Evolutionary conservation across 1,140 invertebrate genomes (phyloP), one percentile per base, ranked within the genome.

Genomic region (Luehdorfia chinensis): DNA sequence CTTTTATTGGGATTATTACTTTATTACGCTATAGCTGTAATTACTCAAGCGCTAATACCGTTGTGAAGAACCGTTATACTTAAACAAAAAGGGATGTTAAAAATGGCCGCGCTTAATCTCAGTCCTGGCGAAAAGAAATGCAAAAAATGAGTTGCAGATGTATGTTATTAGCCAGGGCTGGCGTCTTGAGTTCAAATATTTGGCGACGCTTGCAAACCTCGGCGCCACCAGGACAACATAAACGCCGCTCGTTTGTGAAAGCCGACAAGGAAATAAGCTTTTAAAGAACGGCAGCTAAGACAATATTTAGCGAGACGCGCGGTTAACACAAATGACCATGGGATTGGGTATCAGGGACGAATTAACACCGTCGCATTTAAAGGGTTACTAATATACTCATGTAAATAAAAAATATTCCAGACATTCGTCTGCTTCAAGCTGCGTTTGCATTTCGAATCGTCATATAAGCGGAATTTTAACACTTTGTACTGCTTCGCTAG

Each of bases 321-420:
- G 71, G 77, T 84, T 71, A 81, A 81, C 76, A 85, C 74, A 83
- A 83, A 79, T 81, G 70, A 83, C 70, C 81, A 74, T 77, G 48
- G 69, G 71, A 85, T 83, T 79, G 69, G 63, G 55, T 62, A 54
- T 58, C 53, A n/a, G 45, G 44, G 51, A 30, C 43, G 30, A 30
- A 37, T 43, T 43, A 30, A 43, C 30, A 31, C 18, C 19, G 19
- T 21, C n/a, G 33, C 15, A 12, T 33, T 37, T 19, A 37, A 21
- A 21, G 19, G 19, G 19, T 21, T 21, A 37, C 34, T 37, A 37
- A 37, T 37, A 37, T 37, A n/a, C 34, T 36, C 33, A 0, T 13
- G 18, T 37, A 37, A 37, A 37, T 7, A 37, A 4, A 37, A 34
- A 34, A 15, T 21, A 9, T 37, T 21, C 4, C 31, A 15, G 11